Evolutionary conservation across 2,888 invertebrate species (phyloP), one percentile per base, ranked within the genome.

Genomic region (Podabrus alpinus): DNA sequence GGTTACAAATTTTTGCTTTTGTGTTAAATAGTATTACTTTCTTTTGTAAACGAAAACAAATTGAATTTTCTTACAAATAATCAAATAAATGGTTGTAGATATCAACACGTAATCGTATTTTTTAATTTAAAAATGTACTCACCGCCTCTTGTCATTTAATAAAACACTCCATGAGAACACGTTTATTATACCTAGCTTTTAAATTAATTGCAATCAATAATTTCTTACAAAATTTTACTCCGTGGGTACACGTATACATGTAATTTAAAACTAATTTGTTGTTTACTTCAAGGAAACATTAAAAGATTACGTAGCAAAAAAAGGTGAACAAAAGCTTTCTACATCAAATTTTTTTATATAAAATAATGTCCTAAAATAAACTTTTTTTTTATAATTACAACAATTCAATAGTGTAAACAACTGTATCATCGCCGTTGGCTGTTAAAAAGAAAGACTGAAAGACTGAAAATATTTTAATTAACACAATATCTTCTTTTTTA

Each of bases 1-100:
- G 76, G 76, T 76, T 76, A 74, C 74, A 74, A 71, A 74, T 74
- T 69, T 45, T 69, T 74, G 69, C 69, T 69, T 69, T 62, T 70
- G 67, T 73, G 70, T 25, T 72, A 70, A 71, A 73, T 70, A 29
- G 62, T 64, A 19, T 64, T 66, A 69, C 72, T 75, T 73, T 60
- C 61, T 60, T 70, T 73, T 73, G 59, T 73, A 45, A 15, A 29
- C 66, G 66, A 21, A 66, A 66, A n/a, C 62, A 19, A 64, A 64
- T 17, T 64, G 21, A 21, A 64, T 64, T 64, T 64, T 19, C 62
- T 64, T 64, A 45, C 45, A 45, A 45, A 45, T 45, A 45, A 45
- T 45, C 45, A 45, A 45, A 45, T 45, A 45, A 45, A 45, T 45
- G 45, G 45, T 45, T 45, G n/a, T 45, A 11, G 19, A 64, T 64